phyloP scores from a whole-genome alignment of 2,113 vertebrate genomes.

The Gnathonemus longibarbis region DNA sequence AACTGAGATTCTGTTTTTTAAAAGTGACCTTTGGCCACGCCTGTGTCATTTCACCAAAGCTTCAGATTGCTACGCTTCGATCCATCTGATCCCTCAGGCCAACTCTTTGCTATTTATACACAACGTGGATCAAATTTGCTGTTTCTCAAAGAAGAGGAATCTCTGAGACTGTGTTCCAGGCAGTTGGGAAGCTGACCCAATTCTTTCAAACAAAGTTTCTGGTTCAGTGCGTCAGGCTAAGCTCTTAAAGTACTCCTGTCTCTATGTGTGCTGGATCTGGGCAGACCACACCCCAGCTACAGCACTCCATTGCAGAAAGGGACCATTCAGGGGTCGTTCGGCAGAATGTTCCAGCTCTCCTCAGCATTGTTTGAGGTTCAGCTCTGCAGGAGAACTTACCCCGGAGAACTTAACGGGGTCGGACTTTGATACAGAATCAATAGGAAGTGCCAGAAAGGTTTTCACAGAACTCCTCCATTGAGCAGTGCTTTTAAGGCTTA shows the following conservation, averaged over 20 bases:
- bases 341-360: neutral
- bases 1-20: neutral
- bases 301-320: neutral
- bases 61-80: neutral
- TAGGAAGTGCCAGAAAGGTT: neutral
- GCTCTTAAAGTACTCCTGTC: neutral
- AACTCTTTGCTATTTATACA: neutral
- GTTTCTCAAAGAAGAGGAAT: neutral
- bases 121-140: neutral
- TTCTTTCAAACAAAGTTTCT: neutral
- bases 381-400: neutral
- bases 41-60: neutral
- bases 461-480: neutral
- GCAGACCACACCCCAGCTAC: neutral
- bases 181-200: conserved; percentile 10
- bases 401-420: neutral
- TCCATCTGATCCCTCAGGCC: neutral
- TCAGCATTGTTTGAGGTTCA: neutral
- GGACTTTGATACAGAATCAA: neutral
- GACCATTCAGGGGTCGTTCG: neutral
- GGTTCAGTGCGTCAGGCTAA: neutral
- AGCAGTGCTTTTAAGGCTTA: neutral
- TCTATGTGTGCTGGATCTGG: neutral
- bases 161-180: neutral
- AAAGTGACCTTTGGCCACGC: neutral